phyloP scores from a whole-genome alignment of 1,140 invertebrate genomes.

The Bombyx mandarina region DNA sequence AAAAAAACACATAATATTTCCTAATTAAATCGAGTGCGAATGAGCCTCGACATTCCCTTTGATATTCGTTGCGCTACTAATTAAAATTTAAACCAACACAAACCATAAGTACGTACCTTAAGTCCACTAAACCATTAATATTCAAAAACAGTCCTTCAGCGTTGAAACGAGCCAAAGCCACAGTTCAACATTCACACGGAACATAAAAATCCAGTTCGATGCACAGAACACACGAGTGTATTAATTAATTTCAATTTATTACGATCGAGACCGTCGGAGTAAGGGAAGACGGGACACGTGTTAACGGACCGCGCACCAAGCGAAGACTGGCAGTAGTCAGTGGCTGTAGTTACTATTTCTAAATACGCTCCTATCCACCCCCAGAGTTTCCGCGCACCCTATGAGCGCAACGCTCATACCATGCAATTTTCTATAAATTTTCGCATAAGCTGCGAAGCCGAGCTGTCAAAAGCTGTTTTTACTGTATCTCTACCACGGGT shows the following conservation, averaged over 20 bases:
- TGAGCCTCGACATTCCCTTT: too few species aligned
- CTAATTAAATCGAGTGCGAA: too few species aligned
- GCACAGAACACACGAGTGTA: slow-evolving; percentile 43
- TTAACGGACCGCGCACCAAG: slow-evolving; percentile 29
- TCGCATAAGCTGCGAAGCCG: slow-evolving; percentile 63
- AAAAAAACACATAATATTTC: too few species aligned
- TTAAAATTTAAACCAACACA: slow-evolving; percentile 1
- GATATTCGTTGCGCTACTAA: too few species aligned
- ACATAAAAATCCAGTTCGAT: slow-evolving; percentile 47
- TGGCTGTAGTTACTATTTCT: slow-evolving; percentile 37
- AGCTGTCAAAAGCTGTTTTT: slow-evolving; percentile 67
- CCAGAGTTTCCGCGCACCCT: slow-evolving; percentile 54
- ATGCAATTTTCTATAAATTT: slow-evolving; percentile 71
- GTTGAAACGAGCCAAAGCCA: slow-evolving; percentile 3
- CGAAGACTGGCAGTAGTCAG: slow-evolving; percentile 47
- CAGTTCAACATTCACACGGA: slow-evolving; percentile 26
- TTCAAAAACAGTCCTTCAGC: slow-evolving; percentile 40
- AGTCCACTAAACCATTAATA: slow-evolving; percentile 25
- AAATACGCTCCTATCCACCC: slow-evolving; percentile 50
- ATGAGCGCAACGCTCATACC: slow-evolving; percentile 54
- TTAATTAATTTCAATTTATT: slow-evolving; percentile 49
- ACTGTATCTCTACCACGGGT: slow-evolving; percentile 11
- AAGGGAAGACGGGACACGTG: slow-evolving; percentile 26
- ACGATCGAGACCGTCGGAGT: slow-evolving; percentile 30
- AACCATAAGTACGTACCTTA: slow-evolving; percentile 31